Conservation (phyloP, 2,113 vertebrate genomes). For the Lynx canadensis region DNA sequence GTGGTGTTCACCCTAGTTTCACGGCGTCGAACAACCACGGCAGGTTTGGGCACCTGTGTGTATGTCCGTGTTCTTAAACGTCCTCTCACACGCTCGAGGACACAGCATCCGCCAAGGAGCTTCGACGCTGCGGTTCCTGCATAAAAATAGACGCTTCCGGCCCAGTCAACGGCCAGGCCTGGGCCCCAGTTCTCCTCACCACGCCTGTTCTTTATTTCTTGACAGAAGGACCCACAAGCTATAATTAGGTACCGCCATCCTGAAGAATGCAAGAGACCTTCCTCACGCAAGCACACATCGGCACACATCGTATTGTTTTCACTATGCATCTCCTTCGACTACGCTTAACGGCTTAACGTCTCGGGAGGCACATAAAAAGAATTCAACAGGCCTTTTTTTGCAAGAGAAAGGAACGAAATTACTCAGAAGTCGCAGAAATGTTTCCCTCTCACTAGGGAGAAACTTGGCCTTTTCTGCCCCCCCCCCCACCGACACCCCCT, state of each 20-base stretch:
- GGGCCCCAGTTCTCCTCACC: not conserved
- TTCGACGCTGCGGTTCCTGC: accelerated
- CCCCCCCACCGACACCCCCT: no score
- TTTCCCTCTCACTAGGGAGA: not conserved
- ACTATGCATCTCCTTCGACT: not conserved
- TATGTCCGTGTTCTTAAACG: not conserved
- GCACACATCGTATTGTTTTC: accelerated
- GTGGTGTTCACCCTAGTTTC: accelerated
- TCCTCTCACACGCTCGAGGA: not conserved
- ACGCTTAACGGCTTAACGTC: not conserved
- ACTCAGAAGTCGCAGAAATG: not conserved
- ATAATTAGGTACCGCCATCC: not conserved
- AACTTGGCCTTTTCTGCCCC: not conserved
- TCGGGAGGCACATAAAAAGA: no score
- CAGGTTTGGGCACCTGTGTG: accelerated
- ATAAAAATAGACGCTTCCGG: not conserved
- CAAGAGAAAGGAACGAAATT: not conserved
- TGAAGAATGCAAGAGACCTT: not conserved
- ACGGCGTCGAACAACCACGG: accelerated
- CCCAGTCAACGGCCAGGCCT: not conserved
- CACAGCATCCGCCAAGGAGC: accelerated
- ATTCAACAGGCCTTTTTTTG: not conserved
- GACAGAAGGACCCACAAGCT: not conserved
- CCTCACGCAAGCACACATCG: not conserved
- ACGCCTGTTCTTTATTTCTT: not conserved